These are phyloP conservation scores for Luperina nickerlii DNA, from an alignment of 2,888 invertebrate species.

Conservation along the genomic window DNA sequence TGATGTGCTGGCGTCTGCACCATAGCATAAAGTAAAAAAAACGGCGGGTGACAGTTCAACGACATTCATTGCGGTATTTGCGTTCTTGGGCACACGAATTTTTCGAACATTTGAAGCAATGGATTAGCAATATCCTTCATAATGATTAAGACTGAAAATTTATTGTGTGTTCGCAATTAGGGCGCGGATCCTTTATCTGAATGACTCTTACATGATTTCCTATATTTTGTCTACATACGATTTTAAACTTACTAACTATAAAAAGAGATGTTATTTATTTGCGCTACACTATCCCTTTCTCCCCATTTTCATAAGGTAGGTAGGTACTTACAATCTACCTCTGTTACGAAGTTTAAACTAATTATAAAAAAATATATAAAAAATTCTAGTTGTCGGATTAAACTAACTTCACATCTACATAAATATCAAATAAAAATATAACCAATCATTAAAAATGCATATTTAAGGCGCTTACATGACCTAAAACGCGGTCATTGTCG, in stretches of 20 bases:
- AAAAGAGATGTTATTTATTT: too few species aligned
- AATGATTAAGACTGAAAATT: too few species aligned
- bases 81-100: background rate
- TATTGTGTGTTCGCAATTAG: too few species aligned
- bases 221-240: background rate
- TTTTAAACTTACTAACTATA: background rate
- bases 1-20: too few species aligned
- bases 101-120: background rate
- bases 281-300: background rate
- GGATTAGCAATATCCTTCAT: too few species aligned
- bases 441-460: slow-evolving; percentile 9
- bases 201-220: background rate
- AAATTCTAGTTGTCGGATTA: background rate
- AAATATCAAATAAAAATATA: slow-evolving; percentile 24
- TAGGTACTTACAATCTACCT: background rate
- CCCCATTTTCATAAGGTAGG: background rate
- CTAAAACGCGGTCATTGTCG: too few species aligned
- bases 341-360: background rate
- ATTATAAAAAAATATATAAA: background rate
- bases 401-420: background rate
- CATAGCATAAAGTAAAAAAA: background rate
- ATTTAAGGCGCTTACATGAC: background rate
- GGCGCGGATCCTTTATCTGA: background rate
- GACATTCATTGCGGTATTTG: background rate
- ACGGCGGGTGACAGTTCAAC: background rate